Percentiles rank a stretch among this genome's conserved stretches.
phyloP scores from a whole-genome alignment of 2,888 invertebrate species.

The Cataglyphis livida region DNA sequence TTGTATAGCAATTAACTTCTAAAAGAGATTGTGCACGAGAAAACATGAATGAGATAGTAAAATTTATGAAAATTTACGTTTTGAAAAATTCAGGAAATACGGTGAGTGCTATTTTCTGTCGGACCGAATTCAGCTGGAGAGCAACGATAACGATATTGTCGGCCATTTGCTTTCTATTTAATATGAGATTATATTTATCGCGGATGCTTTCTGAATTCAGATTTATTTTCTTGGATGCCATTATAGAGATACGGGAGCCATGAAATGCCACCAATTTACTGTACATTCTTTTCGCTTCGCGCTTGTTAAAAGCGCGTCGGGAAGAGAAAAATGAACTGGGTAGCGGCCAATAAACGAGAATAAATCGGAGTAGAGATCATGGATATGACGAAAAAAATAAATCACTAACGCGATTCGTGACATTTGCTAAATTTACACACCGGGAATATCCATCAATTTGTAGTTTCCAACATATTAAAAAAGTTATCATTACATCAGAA shows the following conservation, averaged over 20 bases:
- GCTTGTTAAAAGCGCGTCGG: slow-evolving; percentile 25
- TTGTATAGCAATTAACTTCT: not conserved
- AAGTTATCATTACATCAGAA: not conserved
- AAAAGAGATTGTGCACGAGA: not conserved
- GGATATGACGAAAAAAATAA: slow-evolving; percentile 32
- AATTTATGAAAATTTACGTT: not conserved
- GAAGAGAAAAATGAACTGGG: slow-evolving; percentile 25
- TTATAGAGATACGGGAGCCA: not conserved
- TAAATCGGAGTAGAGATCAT: slow-evolving; percentile 25
- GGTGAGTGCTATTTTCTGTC: not conserved
- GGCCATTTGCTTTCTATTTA: not conserved
- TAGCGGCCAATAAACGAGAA: slow-evolving; percentile 33
- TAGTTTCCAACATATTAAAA: not conserved
- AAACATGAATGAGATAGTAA: not conserved
- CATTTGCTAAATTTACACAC: slow-evolving; percentile 35
- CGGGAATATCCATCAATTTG: slow-evolving; percentile 16
- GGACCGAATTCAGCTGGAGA: not conserved
- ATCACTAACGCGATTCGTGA: slow-evolving; percentile 15
- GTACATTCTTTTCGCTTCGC: slow-evolving; percentile 11
- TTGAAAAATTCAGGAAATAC: not conserved
- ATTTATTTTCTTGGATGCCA: slow-evolving; percentile 7
- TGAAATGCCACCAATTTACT: slow-evolving; percentile 12
- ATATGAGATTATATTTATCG: slow-evolving; percentile 12
- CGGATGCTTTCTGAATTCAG: not conserved
- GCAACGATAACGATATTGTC: not conserved